These are phyloP conservation scores for Hydrocynus forskahlii DNA, from an alignment of 2,797 vertebrate genomes.

Conservation along the genomic window DNA sequence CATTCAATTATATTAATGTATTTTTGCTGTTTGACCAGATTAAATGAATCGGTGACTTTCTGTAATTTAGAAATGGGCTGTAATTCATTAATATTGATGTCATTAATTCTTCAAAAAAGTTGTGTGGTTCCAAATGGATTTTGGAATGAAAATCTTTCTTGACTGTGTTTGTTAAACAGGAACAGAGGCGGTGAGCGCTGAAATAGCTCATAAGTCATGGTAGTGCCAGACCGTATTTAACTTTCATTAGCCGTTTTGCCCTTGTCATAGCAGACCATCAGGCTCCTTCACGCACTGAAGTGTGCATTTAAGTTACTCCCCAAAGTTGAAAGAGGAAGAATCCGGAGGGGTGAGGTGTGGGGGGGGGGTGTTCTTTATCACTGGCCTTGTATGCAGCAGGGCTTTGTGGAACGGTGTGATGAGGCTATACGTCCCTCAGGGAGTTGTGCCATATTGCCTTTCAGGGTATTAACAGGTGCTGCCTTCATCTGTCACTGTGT, in stretches of 20 bases:
- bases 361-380: slow-evolving; percentile 35
- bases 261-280: background rate
- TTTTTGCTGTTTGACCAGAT: no score
- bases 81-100: no score
- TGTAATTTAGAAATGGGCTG: no score
- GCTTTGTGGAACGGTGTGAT: slow-evolving; percentile 44
- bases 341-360: background rate
- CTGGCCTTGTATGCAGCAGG: slow-evolving; percentile 30
- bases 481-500: slow-evolving; percentile 59
- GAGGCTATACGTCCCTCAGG: slow-evolving; percentile 56
- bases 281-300: background rate
- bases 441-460: slow-evolving; percentile 59
- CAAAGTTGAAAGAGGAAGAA: background rate
- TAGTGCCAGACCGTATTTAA: background rate
- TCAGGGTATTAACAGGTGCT: slow-evolving; percentile 61
- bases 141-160: no score
- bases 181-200: slow-evolving; percentile 2
- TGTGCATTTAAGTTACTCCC: background rate
- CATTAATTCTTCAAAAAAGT: no score
- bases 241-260: background rate
- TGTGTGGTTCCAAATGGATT: no score
- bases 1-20: no score
- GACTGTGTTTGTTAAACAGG: slow-evolving; percentile 23
- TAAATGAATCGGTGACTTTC: no score
- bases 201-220: background rate